Evolutionary conservation across 1,140 invertebrate species (phyloP).

Genomic region (Neomicropteryx cornuta): DNA sequence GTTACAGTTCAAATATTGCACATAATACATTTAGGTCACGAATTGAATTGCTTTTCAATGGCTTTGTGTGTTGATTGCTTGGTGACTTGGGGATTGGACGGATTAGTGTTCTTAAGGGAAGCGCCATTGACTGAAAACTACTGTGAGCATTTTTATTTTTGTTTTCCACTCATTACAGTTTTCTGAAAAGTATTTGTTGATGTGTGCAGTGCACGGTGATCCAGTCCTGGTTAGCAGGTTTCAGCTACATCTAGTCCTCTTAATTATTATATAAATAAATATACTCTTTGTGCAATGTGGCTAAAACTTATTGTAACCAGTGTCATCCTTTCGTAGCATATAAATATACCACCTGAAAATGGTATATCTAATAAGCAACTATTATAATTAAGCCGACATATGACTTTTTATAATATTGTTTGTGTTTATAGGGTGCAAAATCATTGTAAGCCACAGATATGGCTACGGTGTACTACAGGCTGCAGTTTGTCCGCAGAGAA

Average conservation of each 20-base stretch:
- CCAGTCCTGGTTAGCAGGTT: background rate
- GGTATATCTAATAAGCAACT: background rate
- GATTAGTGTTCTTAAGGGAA: constrained; percentile 20
- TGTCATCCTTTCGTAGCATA: background rate
- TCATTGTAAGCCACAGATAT: constrained; percentile 26
- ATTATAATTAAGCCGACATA: background rate
- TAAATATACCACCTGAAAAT: background rate
- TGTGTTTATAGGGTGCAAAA: constrained; percentile 21
- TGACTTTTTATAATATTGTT: background rate
- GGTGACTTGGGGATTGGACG: constrained; percentile 25
- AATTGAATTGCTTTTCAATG: constrained; percentile 22
- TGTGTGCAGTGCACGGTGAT: background rate
- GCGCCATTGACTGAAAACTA: constrained; percentile 17
- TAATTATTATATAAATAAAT: background rate
- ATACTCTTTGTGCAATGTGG: background rate
- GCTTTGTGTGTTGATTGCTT: constrained; percentile 17
- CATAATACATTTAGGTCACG: constrained; percentile 24
- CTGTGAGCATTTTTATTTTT: constrained; percentile 13
- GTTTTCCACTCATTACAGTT: background rate
- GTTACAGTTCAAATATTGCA: constrained; percentile 28
- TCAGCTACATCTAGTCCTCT: background rate
- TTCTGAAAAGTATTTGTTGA: background rate
- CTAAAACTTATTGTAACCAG: background rate
- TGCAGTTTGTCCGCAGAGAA: constrained; percentile 4
- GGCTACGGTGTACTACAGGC: constrained; percentile 22